phyloP scores from a whole-genome alignment of 2,888 invertebrate genomes.

The Dorcus parallelipipedus region DNA sequence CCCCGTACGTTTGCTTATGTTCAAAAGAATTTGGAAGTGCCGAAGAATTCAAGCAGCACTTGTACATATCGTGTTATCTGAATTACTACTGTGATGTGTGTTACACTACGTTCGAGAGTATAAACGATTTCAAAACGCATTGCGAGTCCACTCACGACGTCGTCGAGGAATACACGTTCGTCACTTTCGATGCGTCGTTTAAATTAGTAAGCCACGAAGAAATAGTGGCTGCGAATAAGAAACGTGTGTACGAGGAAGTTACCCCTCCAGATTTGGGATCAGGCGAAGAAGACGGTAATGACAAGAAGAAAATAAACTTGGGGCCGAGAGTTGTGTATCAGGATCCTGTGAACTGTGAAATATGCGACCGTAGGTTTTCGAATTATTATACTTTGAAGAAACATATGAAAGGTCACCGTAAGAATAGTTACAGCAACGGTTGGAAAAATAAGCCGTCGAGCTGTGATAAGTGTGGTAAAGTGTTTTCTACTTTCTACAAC shows the following conservation, averaged over 20 bases:
- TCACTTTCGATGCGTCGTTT: constrained; percentile 23
- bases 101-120: constrained; percentile 35
- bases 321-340: background rate
- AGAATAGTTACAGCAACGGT: constrained; percentile 7
- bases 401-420: constrained; percentile 9
- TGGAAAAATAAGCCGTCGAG: constrained; percentile 32
- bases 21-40: constrained; percentile 33
- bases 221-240: constrained; percentile 1
- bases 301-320: constrained; percentile 13
- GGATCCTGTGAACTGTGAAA: constrained; percentile 6
- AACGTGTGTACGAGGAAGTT: constrained; percentile 10
- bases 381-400: constrained; percentile 10
- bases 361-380: constrained; percentile 8
- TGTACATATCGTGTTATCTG: constrained; percentile 40
- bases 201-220: constrained; percentile 3
- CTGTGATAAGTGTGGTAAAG: constrained; percentile 57
- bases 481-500: constrained; percentile 55
- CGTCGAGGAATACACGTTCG: constrained; percentile 38
- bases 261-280: background rate
- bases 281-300: constrained; percentile 10
- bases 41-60: constrained; percentile 43
- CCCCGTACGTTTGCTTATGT: constrained; percentile 33
- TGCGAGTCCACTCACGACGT: constrained; percentile 38
- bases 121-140: constrained; percentile 42
- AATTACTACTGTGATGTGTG: constrained; percentile 46